A percentile compares a stretch with the other conserved stretches of the same genome.
These are phyloP conservation scores for Xestia ashworthii DNA, from an alignment of 2,888 invertebrate genomes.

Conservation along the genomic window DNA sequence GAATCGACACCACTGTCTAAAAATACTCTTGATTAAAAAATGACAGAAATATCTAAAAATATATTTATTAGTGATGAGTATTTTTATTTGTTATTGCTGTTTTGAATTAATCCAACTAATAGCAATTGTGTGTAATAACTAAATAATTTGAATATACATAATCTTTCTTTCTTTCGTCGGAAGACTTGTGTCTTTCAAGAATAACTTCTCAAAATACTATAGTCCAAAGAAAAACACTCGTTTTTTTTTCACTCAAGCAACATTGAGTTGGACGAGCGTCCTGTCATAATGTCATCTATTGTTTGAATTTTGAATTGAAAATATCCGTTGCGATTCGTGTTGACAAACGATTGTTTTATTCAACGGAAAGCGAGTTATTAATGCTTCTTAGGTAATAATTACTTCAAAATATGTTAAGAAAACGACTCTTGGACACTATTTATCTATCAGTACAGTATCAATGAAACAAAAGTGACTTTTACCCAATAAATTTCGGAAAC, in stretches of 20 bases:
- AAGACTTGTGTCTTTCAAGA: neutral
- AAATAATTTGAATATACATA: neutral
- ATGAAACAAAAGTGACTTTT: neutral
- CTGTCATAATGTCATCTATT: slow-evolving; percentile 31
- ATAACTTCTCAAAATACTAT: neutral
- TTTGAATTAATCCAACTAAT: no score
- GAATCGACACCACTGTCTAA: no score
- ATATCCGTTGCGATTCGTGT: slow-evolving; percentile 69
- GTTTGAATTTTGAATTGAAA: slow-evolving; percentile 75
- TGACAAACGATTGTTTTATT: slow-evolving; percentile 56
- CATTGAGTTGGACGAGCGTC: slow-evolving; percentile 40
- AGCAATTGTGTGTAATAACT: neutral
- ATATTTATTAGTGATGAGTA: no score
- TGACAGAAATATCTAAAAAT: no score
- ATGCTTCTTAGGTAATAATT: slow-evolving; percentile 43
- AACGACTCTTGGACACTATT: neutral
- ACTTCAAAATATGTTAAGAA: neutral
- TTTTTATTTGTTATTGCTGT: no score
- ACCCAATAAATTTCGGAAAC: slow-evolving; percentile 1
- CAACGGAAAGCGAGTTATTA: slow-evolving; percentile 28
- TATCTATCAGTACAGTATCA: slow-evolving; percentile 2
- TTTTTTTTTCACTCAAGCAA: neutral
- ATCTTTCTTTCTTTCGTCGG: neutral
- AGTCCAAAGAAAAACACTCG: neutral
- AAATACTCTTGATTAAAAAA: no score